Conservation (phyloP, 2,888 invertebrate genomes). For the Andrena hattorfiana region DNA sequence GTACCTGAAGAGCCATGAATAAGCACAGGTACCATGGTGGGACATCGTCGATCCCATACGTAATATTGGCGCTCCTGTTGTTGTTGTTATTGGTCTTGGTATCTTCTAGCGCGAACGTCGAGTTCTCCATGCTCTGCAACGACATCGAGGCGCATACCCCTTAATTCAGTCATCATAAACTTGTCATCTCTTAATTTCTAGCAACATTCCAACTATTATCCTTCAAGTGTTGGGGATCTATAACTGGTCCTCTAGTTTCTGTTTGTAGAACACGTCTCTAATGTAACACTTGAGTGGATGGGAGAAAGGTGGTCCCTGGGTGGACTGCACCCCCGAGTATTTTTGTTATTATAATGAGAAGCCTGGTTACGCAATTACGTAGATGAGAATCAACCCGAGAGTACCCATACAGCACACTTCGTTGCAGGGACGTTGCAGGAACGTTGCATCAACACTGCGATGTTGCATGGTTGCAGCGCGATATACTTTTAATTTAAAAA, state of each 20-base stretch:
- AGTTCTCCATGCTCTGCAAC: slow-evolving; percentile 57
- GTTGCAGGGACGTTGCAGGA: no score
- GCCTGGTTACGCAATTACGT: slow-evolving; percentile 34
- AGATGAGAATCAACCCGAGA: neutral
- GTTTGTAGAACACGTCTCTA: neutral
- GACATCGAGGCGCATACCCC: neutral
- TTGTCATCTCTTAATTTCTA: neutral
- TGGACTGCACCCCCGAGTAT: neutral
- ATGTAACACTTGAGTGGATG: neutral
- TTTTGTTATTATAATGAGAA: slow-evolving; percentile 42
- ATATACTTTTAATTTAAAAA: no score
- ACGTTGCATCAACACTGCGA: no score
- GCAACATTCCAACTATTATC: neutral
- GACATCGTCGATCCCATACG: slow-evolving; percentile 92
- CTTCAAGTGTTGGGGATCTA: neutral
- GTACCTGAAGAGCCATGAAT: slow-evolving; percentile 92
- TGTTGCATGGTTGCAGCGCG: no score
- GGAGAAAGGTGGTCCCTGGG: neutral
- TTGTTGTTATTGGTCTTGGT: slow-evolving; percentile 80
- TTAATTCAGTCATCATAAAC: no score
- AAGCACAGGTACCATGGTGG: slow-evolving; percentile 95
- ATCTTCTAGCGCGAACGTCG: slow-evolving; percentile 85
- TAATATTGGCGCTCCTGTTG: slow-evolving; percentile 82
- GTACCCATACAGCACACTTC: no score
- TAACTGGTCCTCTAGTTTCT: neutral